Conservation (phyloP, 2,888 invertebrate species). For the Mycalesis mineus region DNA sequence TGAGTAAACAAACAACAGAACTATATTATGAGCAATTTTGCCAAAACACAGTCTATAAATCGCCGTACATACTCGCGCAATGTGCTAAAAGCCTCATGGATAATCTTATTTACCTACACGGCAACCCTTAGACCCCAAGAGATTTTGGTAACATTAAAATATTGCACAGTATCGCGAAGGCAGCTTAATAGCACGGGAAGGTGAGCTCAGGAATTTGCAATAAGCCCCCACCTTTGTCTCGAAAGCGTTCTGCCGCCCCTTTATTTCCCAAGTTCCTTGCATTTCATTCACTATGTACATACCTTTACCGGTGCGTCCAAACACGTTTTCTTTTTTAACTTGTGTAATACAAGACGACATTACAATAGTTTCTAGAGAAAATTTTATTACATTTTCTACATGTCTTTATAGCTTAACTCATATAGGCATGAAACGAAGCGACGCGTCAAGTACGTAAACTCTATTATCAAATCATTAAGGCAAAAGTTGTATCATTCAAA, state of each 20-base stretch:
- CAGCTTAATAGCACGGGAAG: constrained; percentile 61
- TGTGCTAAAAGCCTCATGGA: neutral
- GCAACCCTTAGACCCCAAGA: constrained; percentile 12
- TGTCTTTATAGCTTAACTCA: too few species aligned
- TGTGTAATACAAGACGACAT: neutral
- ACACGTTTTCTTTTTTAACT: constrained; percentile 48
- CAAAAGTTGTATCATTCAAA: too few species aligned
- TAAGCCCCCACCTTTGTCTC: constrained; percentile 70
- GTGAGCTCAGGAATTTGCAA: constrained; percentile 72
- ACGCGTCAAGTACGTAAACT: too few species aligned
- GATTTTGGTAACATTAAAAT: constrained; percentile 36
- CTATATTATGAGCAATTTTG: neutral
- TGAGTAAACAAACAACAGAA: neutral
- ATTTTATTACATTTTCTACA: neutral
- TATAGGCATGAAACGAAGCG: too few species aligned
- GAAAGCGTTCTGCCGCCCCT: constrained; percentile 47
- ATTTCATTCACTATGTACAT: constrained; percentile 59
- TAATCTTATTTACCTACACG: constrained; percentile 10
- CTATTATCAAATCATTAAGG: too few species aligned
- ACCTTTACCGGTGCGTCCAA: constrained; percentile 42
- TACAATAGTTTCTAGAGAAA: neutral
- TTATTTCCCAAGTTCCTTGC: constrained; percentile 66
- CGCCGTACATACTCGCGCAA: neutral
- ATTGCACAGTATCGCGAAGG: constrained; percentile 49
- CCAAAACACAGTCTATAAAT: neutral